Evolutionary conservation across 2,797 vertebrate genomes (phyloP).

Genomic region (Tokudaia tokunoshimensis): DNA sequence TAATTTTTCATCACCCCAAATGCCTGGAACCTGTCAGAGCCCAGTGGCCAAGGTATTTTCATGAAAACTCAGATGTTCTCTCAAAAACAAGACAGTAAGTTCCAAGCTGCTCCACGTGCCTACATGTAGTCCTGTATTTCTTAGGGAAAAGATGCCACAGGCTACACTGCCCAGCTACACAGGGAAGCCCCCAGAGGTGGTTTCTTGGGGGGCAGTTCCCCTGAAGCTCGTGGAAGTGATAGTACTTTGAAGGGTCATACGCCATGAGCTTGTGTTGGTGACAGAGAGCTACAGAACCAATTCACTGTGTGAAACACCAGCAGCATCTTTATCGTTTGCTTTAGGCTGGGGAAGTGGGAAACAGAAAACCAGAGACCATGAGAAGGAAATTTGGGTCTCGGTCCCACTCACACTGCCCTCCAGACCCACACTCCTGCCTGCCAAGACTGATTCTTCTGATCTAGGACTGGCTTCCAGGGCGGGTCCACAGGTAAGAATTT

Average conservation of each 20-base stretch:
- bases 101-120: not conserved
- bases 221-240: accelerated
- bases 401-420: not conserved
- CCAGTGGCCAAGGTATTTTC: not conserved
- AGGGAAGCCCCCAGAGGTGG: not conserved
- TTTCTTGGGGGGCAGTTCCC: not conserved
- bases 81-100: not conserved
- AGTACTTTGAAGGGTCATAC: not conserved
- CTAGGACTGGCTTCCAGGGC: not conserved
- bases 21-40: not conserved
- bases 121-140: not conserved
- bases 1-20: not conserved
- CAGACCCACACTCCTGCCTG: not conserved
- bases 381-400: not conserved
- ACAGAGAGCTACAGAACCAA: not conserved
- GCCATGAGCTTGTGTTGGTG: not conserved
- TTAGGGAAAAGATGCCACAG: not conserved
- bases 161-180: not conserved
- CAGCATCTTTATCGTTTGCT: not conserved
- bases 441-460: not conserved
- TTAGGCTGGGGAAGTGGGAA: not conserved
- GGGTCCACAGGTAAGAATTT: not conserved
- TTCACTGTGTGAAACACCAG: not conserved
- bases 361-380: not conserved
- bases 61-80: not conserved